Conservation (phyloP, 2,888 invertebrate genomes). For the Ochlodes sylvanus region DNA sequence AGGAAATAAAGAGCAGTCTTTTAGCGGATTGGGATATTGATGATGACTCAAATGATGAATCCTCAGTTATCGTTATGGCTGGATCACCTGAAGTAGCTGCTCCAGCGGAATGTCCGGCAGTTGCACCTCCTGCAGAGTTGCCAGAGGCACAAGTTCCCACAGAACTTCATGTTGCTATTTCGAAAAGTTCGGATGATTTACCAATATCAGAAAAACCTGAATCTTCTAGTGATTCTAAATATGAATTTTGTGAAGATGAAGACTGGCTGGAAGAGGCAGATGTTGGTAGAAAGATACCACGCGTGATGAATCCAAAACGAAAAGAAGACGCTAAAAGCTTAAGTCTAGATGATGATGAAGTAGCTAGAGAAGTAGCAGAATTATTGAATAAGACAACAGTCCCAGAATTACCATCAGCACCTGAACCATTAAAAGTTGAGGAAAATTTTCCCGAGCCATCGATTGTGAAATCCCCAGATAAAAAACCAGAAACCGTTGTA, state of each 20-base stretch:
- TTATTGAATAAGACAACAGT: constrained; percentile 86
- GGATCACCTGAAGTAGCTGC: constrained; percentile 69
- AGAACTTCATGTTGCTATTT: constrained; percentile 55
- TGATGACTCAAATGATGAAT: constrained; percentile 72
- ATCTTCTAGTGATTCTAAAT: constrained; percentile 87
- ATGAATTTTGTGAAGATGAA: constrained; percentile 92
- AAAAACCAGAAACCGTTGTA: constrained; percentile 56
- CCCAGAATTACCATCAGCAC: constrained; percentile 83
- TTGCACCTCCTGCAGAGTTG: constrained; percentile 69
- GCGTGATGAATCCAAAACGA: constrained; percentile 79
- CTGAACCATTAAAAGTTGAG: constrained; percentile 79
- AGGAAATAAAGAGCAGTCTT: constrained; percentile 88
- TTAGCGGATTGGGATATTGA: constrained; percentile 90
- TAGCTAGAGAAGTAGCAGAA: constrained; percentile 85
- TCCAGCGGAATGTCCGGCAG: constrained; percentile 69
- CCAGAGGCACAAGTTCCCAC: constrained; percentile 57
- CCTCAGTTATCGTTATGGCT: constrained; percentile 57
- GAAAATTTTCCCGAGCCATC: constrained; percentile 85
- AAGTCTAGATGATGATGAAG: constrained; percentile 76
- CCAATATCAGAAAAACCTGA: constrained; percentile 69
- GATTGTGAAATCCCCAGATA: constrained; percentile 78
- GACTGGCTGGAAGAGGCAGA: constrained; percentile 84
- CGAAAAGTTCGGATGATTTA: constrained; percentile 58
- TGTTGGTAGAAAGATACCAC: constrained; percentile 87
- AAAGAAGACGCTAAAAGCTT: constrained; percentile 71